A percentile compares a stretch with the other conserved stretches of the same genome.
Conservation (phyloP, 2,888 invertebrate species). For the Rhorus exstirpatorius region DNA sequence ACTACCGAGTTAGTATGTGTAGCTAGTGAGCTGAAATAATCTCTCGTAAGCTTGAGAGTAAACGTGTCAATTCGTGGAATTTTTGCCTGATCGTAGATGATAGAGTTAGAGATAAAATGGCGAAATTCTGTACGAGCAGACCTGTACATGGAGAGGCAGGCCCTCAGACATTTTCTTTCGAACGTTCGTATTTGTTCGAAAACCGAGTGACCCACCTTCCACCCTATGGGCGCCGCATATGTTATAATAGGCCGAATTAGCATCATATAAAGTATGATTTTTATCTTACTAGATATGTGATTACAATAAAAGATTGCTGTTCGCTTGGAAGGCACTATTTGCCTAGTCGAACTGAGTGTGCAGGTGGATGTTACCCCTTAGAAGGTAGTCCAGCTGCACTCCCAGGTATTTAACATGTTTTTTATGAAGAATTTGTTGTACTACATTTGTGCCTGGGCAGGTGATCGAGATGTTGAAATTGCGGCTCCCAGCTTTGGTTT, state of each 20-base stretch:
- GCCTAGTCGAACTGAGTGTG: constrained; percentile 39
- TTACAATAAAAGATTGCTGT: constrained; percentile 12
- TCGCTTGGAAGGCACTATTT: not conserved
- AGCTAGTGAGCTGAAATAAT: not conserved
- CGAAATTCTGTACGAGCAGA: not conserved
- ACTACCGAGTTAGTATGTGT: no score
- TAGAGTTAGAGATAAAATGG: not conserved
- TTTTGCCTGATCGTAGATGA: constrained; percentile 10
- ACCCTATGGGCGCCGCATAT: constrained; percentile 28
- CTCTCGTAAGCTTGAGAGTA: not conserved
- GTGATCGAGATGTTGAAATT: constrained; percentile 49
- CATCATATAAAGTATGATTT: constrained; percentile 42
- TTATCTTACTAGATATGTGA: constrained; percentile 1
- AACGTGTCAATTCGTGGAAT: constrained; percentile 29
- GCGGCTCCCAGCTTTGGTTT: constrained; percentile 9
- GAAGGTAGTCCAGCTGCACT: constrained; percentile 27
- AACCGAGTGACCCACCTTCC: constrained; percentile 11
- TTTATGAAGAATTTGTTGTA: constrained; percentile 1
- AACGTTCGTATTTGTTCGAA: constrained; percentile 43
- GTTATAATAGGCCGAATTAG: constrained; percentile 44
- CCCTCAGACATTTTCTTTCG: constrained; percentile 45
- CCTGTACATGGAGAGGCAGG: not conserved
- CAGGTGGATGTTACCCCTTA: constrained; percentile 26
- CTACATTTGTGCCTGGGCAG: not conserved
- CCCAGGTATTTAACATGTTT: constrained; percentile 58